A percentile compares a stretch with the other conserved stretches of the same genome.
These are phyloP conservation scores for Drosophila setifemur DNA, from an alignment of 1,140 invertebrate genomes.

Conservation along the genomic window DNA sequence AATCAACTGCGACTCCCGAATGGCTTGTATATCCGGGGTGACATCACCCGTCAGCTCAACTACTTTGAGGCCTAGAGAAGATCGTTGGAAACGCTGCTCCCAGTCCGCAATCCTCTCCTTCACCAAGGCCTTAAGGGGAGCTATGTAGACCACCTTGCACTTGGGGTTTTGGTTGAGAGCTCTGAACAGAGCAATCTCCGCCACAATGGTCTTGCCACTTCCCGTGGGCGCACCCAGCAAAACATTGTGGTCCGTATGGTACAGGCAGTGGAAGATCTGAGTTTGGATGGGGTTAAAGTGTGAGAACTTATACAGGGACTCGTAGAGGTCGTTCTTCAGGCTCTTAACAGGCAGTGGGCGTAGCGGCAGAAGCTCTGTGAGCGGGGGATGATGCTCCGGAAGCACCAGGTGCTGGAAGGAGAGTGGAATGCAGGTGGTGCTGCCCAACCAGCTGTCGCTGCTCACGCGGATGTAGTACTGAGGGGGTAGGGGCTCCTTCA, in stretches of 20 bases:
- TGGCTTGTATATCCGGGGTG: slow-evolving; percentile 94
- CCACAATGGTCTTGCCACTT: slow-evolving; percentile 99
- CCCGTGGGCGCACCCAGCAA: slow-evolving; percentile 98
- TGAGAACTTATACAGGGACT: slow-evolving; percentile 94
- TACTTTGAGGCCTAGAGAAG: slow-evolving; percentile 91
- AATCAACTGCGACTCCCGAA: slow-evolving; percentile 93
- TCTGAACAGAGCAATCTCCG: slow-evolving; percentile 98
- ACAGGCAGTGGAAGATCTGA: slow-evolving; percentile 98
- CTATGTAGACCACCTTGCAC: slow-evolving; percentile 98
- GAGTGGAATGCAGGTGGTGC: slow-evolving; percentile 88
- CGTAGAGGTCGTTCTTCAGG: slow-evolving; percentile 89
- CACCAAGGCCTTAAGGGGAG: slow-evolving; percentile 98
- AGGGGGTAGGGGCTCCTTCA: slow-evolving; percentile 93
- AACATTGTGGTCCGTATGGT: slow-evolving; percentile 97
- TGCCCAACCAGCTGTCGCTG: slow-evolving; percentile 96
- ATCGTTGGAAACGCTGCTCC: slow-evolving; percentile 91
- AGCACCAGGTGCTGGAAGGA: slow-evolving; percentile 95
- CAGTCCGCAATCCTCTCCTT: slow-evolving; percentile 98
- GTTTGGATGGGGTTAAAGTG: slow-evolving; percentile 99
- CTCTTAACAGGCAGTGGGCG: slow-evolving; percentile 94
- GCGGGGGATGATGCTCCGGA: slow-evolving; percentile 95
- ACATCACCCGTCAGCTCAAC: slow-evolving; percentile 99
- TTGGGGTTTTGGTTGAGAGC: slow-evolving; percentile 93
- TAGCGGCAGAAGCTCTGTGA: slow-evolving; percentile 96
- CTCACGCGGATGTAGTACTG: slow-evolving; percentile 95